Conservation (phyloP, 1,140 invertebrate genomes). For the Bemisia tabaci region DNA sequence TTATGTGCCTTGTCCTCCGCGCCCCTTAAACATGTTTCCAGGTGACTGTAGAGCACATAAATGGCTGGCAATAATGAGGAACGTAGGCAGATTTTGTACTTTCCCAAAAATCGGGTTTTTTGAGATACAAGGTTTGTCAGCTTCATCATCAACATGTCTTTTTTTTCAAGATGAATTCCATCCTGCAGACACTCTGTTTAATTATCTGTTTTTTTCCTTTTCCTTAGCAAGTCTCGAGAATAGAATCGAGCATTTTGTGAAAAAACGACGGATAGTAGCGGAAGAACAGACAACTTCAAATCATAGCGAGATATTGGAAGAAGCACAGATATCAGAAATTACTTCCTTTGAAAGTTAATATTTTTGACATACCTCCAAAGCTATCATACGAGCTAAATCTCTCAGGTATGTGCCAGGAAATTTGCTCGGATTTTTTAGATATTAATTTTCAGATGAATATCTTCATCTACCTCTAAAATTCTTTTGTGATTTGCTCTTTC, state of each 20-base stretch:
- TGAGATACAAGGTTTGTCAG: no score
- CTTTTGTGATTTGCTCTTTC: no score
- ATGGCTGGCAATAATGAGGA: no score
- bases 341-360: slow-evolving; percentile 7
- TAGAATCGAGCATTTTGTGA: slow-evolving; percentile 54
- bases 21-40: slow-evolving; percentile 1
- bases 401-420: no score
- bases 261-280: slow-evolving; percentile 33
- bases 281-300: slow-evolving; percentile 9
- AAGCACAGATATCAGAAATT: slow-evolving; percentile 6
- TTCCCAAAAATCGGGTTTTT: no score
- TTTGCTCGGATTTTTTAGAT: not conserved
- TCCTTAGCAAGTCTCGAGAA: slow-evolving; percentile 56
- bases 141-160: no score
- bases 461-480: slow-evolving; percentile 11
- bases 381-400: no score
- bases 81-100: no score
- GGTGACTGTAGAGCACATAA: no score
- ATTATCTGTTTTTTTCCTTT: slow-evolving; percentile 21
- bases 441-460: slow-evolving; percentile 10
- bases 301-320: not conserved
- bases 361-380: no score
- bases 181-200: no score
- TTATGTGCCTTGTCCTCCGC: slow-evolving; percentile 1
- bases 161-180: no score